Conservation (phyloP, 2,113 vertebrate genomes). For the Sus scrofa region T2T-Sscrofa CM000830.6:122365501-122366000, state of each 20-base stretch:
- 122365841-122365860: no score
- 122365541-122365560: background rate
- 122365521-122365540: background rate
- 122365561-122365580: background rate
- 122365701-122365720: background rate
- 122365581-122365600: background rate
- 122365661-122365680: conserved; percentile 9
- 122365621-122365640: background rate
- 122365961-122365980: no score
- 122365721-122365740: background rate
- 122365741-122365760: background rate
- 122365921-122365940: no score
- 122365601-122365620: background rate
- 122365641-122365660: no score
- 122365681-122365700: background rate
- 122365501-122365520: background rate
- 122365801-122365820: background rate
- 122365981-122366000: no score
- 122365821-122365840: no score
- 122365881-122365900: no score
- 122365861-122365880: no score
- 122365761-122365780: background rate
- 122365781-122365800: background rate
- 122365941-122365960: no score
- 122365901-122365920: no score